A percentile compares a stretch with the other conserved stretches of the same genome.
phyloP scores from a whole-genome alignment of 2,797 vertebrate genomes.

The Typhlichthys subterraneus region DNA sequence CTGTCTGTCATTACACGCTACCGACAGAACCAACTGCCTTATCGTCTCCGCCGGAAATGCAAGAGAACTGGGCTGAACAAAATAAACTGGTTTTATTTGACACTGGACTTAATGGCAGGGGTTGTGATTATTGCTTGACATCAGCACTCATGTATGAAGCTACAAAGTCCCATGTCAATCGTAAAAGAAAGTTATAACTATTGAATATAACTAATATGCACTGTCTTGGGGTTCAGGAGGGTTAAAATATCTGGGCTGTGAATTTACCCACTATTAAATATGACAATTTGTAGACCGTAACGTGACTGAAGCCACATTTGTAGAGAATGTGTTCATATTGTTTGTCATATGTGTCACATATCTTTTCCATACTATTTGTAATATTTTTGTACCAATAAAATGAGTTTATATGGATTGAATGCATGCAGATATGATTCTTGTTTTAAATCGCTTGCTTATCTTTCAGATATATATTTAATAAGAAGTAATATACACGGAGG shows the following conservation, averaged over 20 bases:
- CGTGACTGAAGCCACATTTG: constrained; percentile 35
- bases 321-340: constrained; percentile 21
- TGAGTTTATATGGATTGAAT: constrained; percentile 35
- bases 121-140: constrained; percentile 15
- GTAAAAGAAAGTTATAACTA: constrained; percentile 22
- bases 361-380: constrained; percentile 47
- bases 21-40: constrained; percentile 22
- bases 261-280: constrained; percentile 23
- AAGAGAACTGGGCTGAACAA: constrained; percentile 31
- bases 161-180: constrained; percentile 31
- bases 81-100: constrained; percentile 42
- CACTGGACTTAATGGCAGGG: constrained; percentile 23
- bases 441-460: constrained; percentile 7
- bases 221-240: constrained; percentile 46
- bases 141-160: constrained; percentile 24
- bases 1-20: constrained; percentile 10
- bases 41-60: constrained; percentile 36
- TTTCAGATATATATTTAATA: neutral
- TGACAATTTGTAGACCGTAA: constrained; percentile 31
- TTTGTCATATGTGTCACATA: constrained; percentile 24
- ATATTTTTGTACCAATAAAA: constrained; percentile 78
- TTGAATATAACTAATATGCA: constrained; percentile 47
- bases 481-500: too few species aligned
- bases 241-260: constrained; percentile 26
- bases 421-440: constrained; percentile 20